Conservation (phyloP, 2,113 vertebrate genomes). For the Australoheros scitulus region DNA sequence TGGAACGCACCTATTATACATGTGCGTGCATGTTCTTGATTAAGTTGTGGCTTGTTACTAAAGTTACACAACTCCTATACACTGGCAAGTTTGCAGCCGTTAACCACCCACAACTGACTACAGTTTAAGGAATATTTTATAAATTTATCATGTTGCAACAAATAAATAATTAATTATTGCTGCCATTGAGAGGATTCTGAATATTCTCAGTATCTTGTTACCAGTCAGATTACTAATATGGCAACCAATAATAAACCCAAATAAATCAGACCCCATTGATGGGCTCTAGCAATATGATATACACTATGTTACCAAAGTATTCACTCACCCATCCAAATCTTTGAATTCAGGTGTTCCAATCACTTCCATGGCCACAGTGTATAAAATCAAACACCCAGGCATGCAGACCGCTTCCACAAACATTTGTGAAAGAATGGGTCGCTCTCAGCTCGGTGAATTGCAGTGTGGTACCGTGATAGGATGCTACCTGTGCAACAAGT, state of each 20-base stretch:
- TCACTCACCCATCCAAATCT: no score
- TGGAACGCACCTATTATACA: not conserved
- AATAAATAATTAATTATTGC: not conserved
- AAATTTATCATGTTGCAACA: not conserved
- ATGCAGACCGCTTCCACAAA: no score
- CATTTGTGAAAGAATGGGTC: no score
- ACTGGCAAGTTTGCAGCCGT: rapidly evolving
- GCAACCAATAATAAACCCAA: not conserved
- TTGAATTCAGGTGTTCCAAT: no score
- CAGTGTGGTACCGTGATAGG: no score
- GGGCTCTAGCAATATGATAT: not conserved
- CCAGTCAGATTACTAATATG: not conserved
- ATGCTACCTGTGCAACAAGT: no score
- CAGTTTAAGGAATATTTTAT: not conserved
- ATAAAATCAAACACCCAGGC: no score
- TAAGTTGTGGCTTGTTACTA: not conserved
- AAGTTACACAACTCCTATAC: not conserved
- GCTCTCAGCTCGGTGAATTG: no score
- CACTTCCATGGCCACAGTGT: no score
- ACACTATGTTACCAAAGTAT: no score
- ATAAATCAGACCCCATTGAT: not conserved
- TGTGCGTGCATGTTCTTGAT: not conserved
- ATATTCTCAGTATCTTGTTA: not conserved
- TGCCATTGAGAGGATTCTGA: not conserved
- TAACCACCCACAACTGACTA: rapidly evolving